Evolutionary conservation across 1,140 invertebrate species (phyloP).

Genomic region (Apis dorsata): DNA sequence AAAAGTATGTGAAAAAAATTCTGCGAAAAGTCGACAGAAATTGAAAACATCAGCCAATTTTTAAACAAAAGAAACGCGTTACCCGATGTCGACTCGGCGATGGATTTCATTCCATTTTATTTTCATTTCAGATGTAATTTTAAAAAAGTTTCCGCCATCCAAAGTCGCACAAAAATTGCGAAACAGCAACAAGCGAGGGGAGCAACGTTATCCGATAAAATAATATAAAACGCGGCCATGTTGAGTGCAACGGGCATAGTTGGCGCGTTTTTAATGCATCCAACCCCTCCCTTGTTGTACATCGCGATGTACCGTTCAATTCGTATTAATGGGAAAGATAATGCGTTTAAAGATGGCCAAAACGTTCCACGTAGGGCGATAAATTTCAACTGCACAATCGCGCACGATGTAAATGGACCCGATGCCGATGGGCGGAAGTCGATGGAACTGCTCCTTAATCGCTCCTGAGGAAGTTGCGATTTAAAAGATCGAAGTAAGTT

Average conservation of each 20-base stretch:
- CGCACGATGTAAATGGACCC: background rate
- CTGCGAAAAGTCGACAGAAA: too few species aligned
- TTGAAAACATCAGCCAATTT: background rate
- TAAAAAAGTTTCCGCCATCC: constrained; percentile 34
- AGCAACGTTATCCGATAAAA: constrained; percentile 27
- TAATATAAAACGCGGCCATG: constrained; percentile 21
- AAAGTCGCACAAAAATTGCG: constrained; percentile 18
- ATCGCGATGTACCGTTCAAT: constrained; percentile 18
- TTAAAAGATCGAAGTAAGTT: background rate
- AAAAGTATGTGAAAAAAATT: too few species aligned
- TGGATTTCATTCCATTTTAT: constrained; percentile 48
- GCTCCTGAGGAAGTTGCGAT: background rate
- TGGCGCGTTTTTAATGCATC: constrained; percentile 9
- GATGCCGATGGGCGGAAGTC: background rate
- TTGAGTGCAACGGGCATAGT: constrained; percentile 7
- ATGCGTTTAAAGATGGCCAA: constrained; percentile 14
- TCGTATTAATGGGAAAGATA: constrained; percentile 29
- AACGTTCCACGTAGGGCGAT: background rate
- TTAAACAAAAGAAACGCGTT: constrained; percentile 3
- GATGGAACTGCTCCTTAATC: constrained; percentile 12
- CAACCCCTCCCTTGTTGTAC: background rate
- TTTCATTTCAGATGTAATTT: constrained; percentile 46
- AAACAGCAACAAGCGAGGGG: constrained; percentile 13
- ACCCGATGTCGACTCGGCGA: constrained; percentile 44
- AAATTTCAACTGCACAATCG: background rate